Conservation (phyloP, 2,888 invertebrate species). For the Ceramica pisi region DNA sequence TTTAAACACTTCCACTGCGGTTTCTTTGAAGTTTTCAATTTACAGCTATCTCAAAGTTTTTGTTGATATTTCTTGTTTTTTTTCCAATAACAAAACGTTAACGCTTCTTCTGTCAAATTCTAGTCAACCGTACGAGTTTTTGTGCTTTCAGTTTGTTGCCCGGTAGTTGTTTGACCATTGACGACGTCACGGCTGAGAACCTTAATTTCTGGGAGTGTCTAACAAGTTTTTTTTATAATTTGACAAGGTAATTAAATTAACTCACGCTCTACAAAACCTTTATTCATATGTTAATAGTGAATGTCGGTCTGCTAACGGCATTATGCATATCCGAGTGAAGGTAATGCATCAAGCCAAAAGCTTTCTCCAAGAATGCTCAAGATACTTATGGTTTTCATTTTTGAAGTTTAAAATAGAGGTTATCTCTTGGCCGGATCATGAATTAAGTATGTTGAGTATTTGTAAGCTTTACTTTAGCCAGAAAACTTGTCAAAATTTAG, state of each 20-base stretch:
- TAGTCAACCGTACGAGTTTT: slow-evolving; percentile 25
- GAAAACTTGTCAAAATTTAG: too few species aligned
- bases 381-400: not conserved
- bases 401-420: not conserved
- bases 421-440: not conserved
- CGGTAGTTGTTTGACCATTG: slow-evolving; percentile 12
- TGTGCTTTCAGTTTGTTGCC: not conserved
- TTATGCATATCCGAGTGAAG: not conserved
- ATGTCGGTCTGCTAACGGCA: not conserved
- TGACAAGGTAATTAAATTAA: slow-evolving; percentile 3
- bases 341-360: slow-evolving; percentile 4
- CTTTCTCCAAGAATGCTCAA: slow-evolving; percentile 30
- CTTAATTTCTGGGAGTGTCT: not conserved
- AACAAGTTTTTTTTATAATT: slow-evolving; percentile 9
- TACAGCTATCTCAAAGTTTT: slow-evolving; percentile 1
- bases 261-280: slow-evolving; percentile 23
- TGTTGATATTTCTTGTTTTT: slow-evolving; percentile 18
- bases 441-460: too few species aligned
- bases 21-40: not conserved
- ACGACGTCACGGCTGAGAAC: slow-evolving; percentile 27
- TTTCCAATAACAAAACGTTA: slow-evolving; percentile 3
- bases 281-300: not conserved
- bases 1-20: not conserved
- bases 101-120: slow-evolving; percentile 12
- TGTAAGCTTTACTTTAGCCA: too few species aligned